Evolutionary conservation across 2,888 invertebrate species (phyloP).

Genomic region (Calameuta idolon): DNA sequence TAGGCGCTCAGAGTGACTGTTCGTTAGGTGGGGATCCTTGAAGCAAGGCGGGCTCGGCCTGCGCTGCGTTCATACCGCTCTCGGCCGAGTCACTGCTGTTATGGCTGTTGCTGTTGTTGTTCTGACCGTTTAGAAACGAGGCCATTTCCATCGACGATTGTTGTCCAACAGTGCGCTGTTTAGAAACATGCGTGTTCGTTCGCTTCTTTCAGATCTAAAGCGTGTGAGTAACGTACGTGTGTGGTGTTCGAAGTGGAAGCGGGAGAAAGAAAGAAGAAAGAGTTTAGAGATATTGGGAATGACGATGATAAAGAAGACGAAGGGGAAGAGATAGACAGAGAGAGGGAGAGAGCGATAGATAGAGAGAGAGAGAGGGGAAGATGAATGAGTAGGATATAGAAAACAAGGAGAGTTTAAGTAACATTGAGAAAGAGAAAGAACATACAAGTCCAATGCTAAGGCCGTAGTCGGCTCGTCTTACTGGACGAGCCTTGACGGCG

Average conservation of each 20-base stretch:
- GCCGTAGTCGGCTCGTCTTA: constrained; percentile 29
- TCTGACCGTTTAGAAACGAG: constrained; percentile 65
- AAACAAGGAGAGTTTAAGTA: constrained; percentile 39
- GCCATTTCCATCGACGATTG: constrained; percentile 66
- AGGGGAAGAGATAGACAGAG: constrained; percentile 18
- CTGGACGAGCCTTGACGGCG: neutral
- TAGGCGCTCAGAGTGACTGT: constrained; percentile 47
- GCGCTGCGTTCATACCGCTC: constrained; percentile 42
- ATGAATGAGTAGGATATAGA: constrained; percentile 27
- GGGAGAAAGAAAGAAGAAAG: constrained; percentile 44
- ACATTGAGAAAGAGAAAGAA: neutral
- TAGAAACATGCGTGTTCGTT: constrained; percentile 67
- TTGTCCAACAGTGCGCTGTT: constrained; percentile 62
- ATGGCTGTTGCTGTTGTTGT: constrained; percentile 63
- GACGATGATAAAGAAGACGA: constrained; percentile 37
- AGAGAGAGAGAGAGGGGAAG: constrained; percentile 18
- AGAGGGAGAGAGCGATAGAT: constrained; percentile 28
- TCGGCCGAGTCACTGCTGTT: constrained; percentile 52
- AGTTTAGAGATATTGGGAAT: constrained; percentile 26
- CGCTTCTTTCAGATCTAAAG: constrained; percentile 66
- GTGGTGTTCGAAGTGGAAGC: constrained; percentile 41
- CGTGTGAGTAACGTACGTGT: constrained; percentile 63
- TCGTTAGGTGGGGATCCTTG: constrained; percentile 54
- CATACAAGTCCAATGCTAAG: constrained; percentile 41
- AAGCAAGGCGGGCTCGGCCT: constrained; percentile 44